Base-by-base conservation (phyloP, 2,888 invertebrate species). In the Drosophila meridionalis region DNA sequence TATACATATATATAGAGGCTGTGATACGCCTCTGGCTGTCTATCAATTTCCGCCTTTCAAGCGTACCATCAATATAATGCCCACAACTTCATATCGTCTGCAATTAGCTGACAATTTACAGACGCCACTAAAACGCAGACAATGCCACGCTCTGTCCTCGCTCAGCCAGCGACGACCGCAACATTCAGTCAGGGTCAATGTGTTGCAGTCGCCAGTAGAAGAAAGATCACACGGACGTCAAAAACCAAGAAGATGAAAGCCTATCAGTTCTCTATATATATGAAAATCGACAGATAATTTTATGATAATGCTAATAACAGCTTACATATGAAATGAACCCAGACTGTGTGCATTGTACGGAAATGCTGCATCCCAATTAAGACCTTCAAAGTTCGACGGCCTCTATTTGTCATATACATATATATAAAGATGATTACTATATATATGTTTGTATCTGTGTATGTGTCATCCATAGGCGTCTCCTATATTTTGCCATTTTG, bases 181-280 rank as follows among this genome's bases (percentile, higher is more conserved):
- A 55, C 58, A 30, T 45, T 47, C 68, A 66, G 56, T 81, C 89
- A 84, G 89, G 88, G 86, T 84, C 88, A 86, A 83, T 86, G 86
- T 80, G 88, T 80, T 76, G 87, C 77, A 72, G 85, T 68, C 74
- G 6, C 40, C 40, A 59, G 66, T 56, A 63, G 68, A 43, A 28
- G 56, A 66, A 65, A 68, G 55, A 67, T 61, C 77, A 70, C 48
- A 73, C 65, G 26, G 34, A 81, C 69, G 38, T 72, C 66, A 61
- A 55, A 71, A 58, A n/a, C 14, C 65, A 57, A 42, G 61, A 59
- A 62, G 76, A 79, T 80, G 73, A 69, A 78, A 78, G 75, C 14
- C 43, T 42, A 14, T 58, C 34, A 53, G 57, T 26, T 50, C 61
- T 57, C 68, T 59, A 40, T 38, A 47, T 47, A 28, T 45, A 43